Base-by-base conservation (phyloP, 2,797 vertebrate species). In the Megaceryle alcyon region DNA sequence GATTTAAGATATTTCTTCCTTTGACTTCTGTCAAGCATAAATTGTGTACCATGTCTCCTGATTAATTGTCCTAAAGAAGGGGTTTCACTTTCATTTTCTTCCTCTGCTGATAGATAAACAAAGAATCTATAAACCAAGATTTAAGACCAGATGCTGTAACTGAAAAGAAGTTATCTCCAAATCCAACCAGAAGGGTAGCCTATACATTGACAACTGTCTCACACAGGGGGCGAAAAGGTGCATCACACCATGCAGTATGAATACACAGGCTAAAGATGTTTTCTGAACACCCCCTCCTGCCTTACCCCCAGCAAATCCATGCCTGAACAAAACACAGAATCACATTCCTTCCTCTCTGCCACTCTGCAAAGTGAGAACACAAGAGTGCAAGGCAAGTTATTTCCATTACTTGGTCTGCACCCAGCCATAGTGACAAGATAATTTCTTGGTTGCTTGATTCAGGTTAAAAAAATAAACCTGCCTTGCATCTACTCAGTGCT, bases 81-180 rank as follows among this genome's bases (percentile, higher is more conserved):
- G 6, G 7, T 33, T 93, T 81, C 33, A 31, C 31, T 72, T 31
- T 64, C 15, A 49, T 71, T 83, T 39, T 69, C 56, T 93, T 86
- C 33, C 18, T 68, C 37, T 79, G 9, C 51, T 84, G 18, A 71
- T 26, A 64, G 57, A 86, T 39, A 82, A 94, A 37, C 28, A 87
- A 93, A 70, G 35, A 95, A 78, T 86, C 69, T 78, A 39, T 90
- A 76, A 79, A 14, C 37, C n/a, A 76, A 10, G 73, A 79, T 79
- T 88, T 84, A 76, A 92, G 59, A 86, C 8, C 12, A 51, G 54
- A 46, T 65, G 11, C 6, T 72, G 23, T 41, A 71, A 64, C 23
- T 43, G 54, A 82, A 70, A 79, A 60, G 19, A 88, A 86, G 18
- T 51, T 87, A 76, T 17, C 26, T 80, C 9, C 14, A 19, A 81